Conservation (phyloP, 2,888 invertebrate species). For the Biston betularia region DNA sequence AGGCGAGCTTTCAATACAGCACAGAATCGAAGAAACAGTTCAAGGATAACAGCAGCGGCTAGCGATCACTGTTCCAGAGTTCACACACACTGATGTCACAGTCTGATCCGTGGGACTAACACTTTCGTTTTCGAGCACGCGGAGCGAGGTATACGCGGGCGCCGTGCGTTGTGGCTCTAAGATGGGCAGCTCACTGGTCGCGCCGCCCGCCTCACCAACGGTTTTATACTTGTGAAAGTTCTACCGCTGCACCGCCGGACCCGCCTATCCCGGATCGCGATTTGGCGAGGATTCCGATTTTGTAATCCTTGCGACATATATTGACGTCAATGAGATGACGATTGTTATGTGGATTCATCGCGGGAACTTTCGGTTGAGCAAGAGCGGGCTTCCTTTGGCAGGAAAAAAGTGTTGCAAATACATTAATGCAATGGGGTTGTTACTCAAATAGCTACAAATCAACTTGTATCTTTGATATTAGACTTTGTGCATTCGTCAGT, state of each 20-base stretch:
- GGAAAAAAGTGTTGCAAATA: constrained; percentile 6
- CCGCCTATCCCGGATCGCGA: constrained; percentile 77
- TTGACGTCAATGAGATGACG: constrained; percentile 54
- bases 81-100: constrained; percentile 77
- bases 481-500: too few species aligned
- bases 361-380: constrained; percentile 17
- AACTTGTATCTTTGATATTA: too few species aligned
- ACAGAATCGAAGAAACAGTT: constrained; percentile 74
- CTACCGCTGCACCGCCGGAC: constrained; percentile 63
- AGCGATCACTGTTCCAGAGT: constrained; percentile 82
- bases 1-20: constrained; percentile 61
- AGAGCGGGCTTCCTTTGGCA: constrained; percentile 25
- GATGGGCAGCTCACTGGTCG: constrained; percentile 75
- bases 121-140: constrained; percentile 78
- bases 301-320: constrained; percentile 77
- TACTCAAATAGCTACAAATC: background rate
- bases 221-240: constrained; percentile 86
- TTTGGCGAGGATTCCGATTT: constrained; percentile 68
- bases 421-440: constrained; percentile 16
- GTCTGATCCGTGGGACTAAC: constrained; percentile 61
- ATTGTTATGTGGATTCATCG: constrained; percentile 12
- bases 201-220: constrained; percentile 66
- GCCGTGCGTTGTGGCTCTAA: constrained; percentile 61
- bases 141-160: constrained; percentile 50
- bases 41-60: constrained; percentile 81